phyloP scores from a whole-genome alignment of 2,797 vertebrate species.

The Graptemys geographica region DNA sequence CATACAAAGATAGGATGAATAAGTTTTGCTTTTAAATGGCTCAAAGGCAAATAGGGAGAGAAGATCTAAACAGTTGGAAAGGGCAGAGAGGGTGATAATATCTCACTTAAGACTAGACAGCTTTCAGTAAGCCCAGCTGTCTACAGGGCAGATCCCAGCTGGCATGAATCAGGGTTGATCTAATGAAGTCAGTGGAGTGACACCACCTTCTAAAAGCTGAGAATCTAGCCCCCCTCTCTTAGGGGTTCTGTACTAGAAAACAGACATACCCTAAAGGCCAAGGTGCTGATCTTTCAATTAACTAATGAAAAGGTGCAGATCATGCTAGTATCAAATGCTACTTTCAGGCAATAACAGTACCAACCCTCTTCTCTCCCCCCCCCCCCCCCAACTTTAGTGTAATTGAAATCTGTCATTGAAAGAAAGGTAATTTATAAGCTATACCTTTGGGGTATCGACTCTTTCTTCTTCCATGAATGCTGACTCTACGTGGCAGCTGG shows the following conservation, averaged over 20 bases:
- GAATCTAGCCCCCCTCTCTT: neutral
- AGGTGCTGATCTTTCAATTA: neutral
- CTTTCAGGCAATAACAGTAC: neutral
- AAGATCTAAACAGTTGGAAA: neutral
- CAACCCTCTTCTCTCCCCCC: no score
- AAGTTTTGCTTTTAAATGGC: neutral
- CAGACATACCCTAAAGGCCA: neutral
- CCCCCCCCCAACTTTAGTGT: neutral
- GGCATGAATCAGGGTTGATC: neutral
- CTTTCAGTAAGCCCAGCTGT: neutral
- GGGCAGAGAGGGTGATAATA: neutral
- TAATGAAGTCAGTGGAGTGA: neutral
- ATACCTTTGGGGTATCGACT: conserved; percentile 94
- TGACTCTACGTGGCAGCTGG: conserved; percentile 85
- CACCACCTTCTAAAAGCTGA: neutral
- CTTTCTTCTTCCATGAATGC: conserved; percentile 93
- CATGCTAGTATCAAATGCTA: neutral
- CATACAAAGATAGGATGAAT: neutral
- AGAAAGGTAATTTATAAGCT: accelerated
- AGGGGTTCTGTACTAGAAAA: neutral
- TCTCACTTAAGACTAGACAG: neutral
- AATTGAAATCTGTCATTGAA: neutral
- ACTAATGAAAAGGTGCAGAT: neutral
- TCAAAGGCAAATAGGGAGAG: neutral
- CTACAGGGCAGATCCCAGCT: neutral